A percentile compares a stretch with the other conserved stretches of the same genome.
phyloP scores from a whole-genome alignment of 2,797 vertebrate genomes.

The Smutsia temminckii region DNA sequence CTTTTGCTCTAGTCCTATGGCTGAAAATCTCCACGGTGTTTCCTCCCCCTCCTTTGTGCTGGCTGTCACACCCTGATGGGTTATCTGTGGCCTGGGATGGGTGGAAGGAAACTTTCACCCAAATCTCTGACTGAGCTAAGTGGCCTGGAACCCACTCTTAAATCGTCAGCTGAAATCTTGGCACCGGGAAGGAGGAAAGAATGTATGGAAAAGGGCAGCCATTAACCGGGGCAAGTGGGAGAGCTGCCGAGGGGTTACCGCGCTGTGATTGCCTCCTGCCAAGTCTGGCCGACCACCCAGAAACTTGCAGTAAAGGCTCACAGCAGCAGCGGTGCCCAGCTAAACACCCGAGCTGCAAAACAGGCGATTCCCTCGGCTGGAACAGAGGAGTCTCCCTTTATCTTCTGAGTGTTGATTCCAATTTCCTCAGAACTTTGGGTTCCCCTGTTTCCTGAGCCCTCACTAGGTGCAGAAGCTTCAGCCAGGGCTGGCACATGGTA shows the following conservation, averaged over 20 bases:
- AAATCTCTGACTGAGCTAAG: constrained; percentile 65
- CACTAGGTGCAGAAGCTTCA: background rate
- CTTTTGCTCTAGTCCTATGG: background rate
- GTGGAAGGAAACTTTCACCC: constrained; percentile 71
- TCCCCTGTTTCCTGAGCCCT: background rate
- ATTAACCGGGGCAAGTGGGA: background rate
- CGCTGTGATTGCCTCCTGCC: background rate
- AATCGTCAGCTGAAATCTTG: constrained; percentile 58
- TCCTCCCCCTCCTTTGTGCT: background rate
- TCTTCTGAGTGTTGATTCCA: background rate
- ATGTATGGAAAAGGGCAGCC: constrained; percentile 72
- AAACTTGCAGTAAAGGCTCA: background rate
- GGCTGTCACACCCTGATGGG: constrained; percentile 14
- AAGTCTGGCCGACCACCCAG: constrained; percentile 39
- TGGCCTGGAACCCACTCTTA: constrained; percentile 63
- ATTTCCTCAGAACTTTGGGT: background rate
- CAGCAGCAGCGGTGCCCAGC: accelerated
- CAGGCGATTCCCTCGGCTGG: background rate
- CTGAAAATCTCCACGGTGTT: background rate
- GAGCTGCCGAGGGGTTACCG: background rate
- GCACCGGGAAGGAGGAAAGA: constrained; percentile 37
- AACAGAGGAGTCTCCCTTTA: background rate
- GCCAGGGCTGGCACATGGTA: background rate
- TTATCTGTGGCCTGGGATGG: constrained; percentile 53
- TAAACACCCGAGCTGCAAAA: background rate